Conservation (phyloP, 2,797 vertebrate genomes). For the Ctenosaura bakeri region DNA sequence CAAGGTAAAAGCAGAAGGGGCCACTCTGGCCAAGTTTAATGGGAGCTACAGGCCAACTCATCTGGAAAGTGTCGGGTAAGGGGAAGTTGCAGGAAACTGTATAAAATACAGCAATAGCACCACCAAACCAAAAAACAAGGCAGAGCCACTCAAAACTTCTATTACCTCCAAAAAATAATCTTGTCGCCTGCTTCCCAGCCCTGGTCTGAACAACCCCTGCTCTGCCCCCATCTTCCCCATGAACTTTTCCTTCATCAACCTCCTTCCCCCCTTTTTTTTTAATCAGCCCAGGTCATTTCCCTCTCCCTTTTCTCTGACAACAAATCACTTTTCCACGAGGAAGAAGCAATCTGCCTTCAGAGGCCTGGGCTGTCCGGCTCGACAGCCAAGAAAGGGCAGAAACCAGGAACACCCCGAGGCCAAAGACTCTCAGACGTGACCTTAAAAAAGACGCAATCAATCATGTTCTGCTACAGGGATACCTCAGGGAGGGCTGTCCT, state of each 20-base stretch:
- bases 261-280: not conserved
- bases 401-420: slow-evolving; percentile 77
- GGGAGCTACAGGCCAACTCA: not conserved
- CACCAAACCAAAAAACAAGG: not conserved
- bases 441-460: slow-evolving; percentile 40
- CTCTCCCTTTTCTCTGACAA: slow-evolving; percentile 48
- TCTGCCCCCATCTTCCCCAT: not conserved
- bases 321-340: slow-evolving; percentile 51
- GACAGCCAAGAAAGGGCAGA: slow-evolving; percentile 80
- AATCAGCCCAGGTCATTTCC: slow-evolving; percentile 26
- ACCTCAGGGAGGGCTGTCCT: not conserved
- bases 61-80: no score
- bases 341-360: slow-evolving; percentile 66
- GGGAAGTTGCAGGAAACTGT: not conserved
- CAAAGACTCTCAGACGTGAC: not conserved
- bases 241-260: not conserved
- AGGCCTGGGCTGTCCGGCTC: slow-evolving; percentile 65
- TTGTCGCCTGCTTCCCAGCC: no score
- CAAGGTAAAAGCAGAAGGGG: not conserved
- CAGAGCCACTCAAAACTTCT: not conserved
- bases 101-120: not conserved
- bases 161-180: not conserved
- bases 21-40: not conserved
- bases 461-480: not conserved
- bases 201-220: not conserved